phyloP scores from a whole-genome alignment of 2,113 vertebrate species.

The Chiloscyllium plagiosum region DNA sequence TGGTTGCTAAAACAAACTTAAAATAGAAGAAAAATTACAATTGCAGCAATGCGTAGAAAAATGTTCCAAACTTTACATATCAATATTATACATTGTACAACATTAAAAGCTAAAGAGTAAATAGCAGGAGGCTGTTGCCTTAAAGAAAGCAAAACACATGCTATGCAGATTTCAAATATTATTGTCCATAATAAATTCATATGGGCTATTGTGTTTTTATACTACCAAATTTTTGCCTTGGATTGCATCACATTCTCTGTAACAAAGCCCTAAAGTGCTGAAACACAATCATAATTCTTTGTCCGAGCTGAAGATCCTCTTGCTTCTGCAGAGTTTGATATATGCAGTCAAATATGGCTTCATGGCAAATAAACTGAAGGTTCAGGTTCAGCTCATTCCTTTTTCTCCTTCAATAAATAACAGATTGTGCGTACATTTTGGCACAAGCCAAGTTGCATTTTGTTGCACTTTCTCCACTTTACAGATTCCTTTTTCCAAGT shows the following conservation, averaged over 20 bases:
- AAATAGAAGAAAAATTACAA: neutral
- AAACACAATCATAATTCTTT: neutral
- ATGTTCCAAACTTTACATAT: neutral
- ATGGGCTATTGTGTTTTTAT: neutral
- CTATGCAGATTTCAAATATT: neutral
- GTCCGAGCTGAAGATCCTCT: neutral
- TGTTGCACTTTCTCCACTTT: neutral
- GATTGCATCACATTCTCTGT: neutral
- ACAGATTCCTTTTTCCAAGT: neutral
- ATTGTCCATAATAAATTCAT: neutral
- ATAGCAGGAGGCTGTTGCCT: neutral
- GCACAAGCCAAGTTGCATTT: neutral
- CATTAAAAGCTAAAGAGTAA: neutral
- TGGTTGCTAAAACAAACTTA: neutral
- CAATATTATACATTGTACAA: slow-evolving; percentile 9
- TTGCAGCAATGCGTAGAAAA: neutral
- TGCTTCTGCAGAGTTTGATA: neutral
- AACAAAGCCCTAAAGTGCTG: neutral
- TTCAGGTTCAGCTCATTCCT: neutral
- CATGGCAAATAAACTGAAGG: neutral
- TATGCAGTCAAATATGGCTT: neutral
- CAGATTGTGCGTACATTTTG: neutral
- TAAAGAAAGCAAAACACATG: neutral
- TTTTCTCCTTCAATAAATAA: slow-evolving; percentile 7
- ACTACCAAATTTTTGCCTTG: neutral